Base-by-base conservation (phyloP, 2,888 invertebrate species). In the Physocephala rufipes region DNA sequence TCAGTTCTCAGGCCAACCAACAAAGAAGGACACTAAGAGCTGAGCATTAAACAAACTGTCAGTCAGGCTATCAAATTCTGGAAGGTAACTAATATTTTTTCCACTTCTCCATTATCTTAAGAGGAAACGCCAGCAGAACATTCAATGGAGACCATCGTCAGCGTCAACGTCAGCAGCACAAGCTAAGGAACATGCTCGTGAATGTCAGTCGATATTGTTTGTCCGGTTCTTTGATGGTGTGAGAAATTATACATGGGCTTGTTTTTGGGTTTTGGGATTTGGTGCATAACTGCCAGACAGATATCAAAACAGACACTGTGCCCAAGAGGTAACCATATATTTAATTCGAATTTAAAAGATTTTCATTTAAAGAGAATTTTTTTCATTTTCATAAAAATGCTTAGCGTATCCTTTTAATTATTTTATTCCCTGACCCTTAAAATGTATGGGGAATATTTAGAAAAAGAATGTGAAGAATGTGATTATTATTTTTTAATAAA, bases 21-120 rank as follows among this genome's bases (percentile, higher is more conserved):
- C 61, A 66, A 61, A n/a, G n/a, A n/a, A 4, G 36, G 36, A 36
- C 36, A 36, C 5, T 36, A 36, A 36, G 5, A 36, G 36, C 36
- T 73, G 74, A 74, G 73, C 76, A 77, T 76, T 76, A 76, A 76
- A 74, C 76, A 74, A 78, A 77, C 76, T 77, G 78, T 79, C 78
- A 78, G 76, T 77, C 75, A 75, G 74, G 74, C 74, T 76, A 80
- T 84, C 83, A 81, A 78, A 80, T 79, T 75, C 79, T 78, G 80
- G 82, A 78, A 76, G 61, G 72, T 74, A 82, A 77, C 80, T 79
- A 84, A 85, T 84, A 83, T 81, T 77, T 84, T 83, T 80, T 71
- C 74, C n/a, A n/a, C n/a, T 76, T 77, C 76, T 78, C 84, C 83
- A 82, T 85, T 84, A 80, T 61, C 28, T 68, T 30, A 3, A 62